Percentiles rank a stretch among this genome's conserved stretches.
Evolutionary conservation across 2,888 invertebrate genomes (phyloP).

Genomic region (Ramazzottius varieornatus): DNA sequence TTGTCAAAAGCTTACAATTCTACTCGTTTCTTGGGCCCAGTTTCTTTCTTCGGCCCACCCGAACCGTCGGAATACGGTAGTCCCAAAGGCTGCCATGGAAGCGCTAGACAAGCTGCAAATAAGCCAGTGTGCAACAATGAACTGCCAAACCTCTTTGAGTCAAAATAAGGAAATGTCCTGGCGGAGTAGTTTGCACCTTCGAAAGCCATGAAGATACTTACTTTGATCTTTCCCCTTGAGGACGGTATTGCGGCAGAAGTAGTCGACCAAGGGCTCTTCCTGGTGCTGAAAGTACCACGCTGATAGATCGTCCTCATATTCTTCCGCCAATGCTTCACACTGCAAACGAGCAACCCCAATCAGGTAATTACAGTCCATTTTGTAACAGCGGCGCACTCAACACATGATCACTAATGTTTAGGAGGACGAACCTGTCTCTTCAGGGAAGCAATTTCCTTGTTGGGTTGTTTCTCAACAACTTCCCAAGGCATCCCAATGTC

Average conservation of each 20-base stretch:
- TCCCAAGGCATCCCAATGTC: constrained; percentile 2
- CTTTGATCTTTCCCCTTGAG: neutral
- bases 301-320: neutral
- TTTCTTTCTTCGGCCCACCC: neutral
- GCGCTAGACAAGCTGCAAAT: neutral
- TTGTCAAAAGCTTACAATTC: no score
- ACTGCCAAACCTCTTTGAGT: neutral
- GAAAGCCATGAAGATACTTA: neutral
- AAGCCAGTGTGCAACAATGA: neutral
- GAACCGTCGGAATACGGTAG: neutral
- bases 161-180: neutral
- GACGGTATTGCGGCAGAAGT: neutral
- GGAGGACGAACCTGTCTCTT: neutral
- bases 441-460: neutral
- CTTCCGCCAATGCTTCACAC: neutral
- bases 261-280: neutral
- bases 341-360: no score
- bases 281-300: constrained; percentile 2
- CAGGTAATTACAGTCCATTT: neutral
- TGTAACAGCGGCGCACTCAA: neutral
- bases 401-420: neutral
- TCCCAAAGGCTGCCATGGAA: neutral
- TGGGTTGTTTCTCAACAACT: neutral
- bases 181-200: neutral
- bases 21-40: no score